A percentile compares a stretch with the other conserved stretches of the same genome.
These are phyloP conservation scores for Osmoderma eremita DNA, from an alignment of 2,888 invertebrate species.

Conservation along the genomic window DNA sequence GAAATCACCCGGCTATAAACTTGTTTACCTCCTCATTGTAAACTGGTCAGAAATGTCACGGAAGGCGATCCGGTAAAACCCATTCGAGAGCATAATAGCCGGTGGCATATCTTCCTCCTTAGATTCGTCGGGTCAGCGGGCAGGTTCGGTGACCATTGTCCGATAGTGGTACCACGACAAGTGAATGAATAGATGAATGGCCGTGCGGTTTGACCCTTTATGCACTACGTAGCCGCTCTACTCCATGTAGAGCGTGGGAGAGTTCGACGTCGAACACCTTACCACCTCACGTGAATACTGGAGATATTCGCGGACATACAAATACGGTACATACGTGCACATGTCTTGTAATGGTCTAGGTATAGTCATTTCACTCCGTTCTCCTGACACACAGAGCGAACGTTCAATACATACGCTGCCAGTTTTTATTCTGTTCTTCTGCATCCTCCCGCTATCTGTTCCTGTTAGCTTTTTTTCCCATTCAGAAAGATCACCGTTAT, in stretches of 20 bases:
- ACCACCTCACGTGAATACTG: slow-evolving; percentile 48
- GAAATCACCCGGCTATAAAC: slow-evolving; percentile 14
- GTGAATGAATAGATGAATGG: slow-evolving; percentile 47
- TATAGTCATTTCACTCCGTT: too few relatives aligned
- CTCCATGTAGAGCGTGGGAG: slow-evolving; percentile 67
- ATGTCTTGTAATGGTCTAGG: too few relatives aligned
- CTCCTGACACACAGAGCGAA: neutral
- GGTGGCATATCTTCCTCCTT: slow-evolving; percentile 43
- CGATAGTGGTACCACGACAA: slow-evolving; percentile 47
- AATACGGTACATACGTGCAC: too few relatives aligned
- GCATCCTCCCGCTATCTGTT: slow-evolving; percentile 20
- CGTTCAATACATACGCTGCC: neutral
- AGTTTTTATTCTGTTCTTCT: slow-evolving; percentile 1
- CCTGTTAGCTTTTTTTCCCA: slow-evolving; percentile 14
- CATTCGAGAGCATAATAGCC: slow-evolving; percentile 48
- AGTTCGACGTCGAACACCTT: slow-evolving; percentile 62
- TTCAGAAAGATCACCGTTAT: slow-evolving; percentile 30
- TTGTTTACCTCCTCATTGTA: slow-evolving; percentile 21
- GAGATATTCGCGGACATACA: too few relatives aligned
- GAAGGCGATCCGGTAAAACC: slow-evolving; percentile 41
- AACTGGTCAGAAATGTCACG: slow-evolving; percentile 26
- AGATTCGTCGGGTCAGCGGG: slow-evolving; percentile 45
- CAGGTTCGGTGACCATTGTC: slow-evolving; percentile 53
- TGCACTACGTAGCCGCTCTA: slow-evolving; percentile 56
- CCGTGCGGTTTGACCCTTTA: slow-evolving; percentile 50